phyloP scores from a whole-genome alignment of 1,140 invertebrate species.

The Frieseomelitta varia region DNA sequence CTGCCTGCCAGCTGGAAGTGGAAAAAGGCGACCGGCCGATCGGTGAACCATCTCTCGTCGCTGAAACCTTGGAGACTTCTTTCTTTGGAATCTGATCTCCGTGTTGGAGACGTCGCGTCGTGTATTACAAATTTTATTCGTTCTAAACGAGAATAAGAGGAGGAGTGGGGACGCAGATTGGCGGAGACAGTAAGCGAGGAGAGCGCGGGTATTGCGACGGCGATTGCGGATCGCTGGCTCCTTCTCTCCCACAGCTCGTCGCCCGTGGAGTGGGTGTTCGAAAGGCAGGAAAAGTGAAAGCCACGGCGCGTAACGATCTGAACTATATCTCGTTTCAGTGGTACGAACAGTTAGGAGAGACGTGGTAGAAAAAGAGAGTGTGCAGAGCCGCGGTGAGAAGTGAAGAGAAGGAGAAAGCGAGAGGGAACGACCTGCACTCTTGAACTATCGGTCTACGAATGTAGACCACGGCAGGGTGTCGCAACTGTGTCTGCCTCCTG shows the following conservation, averaged over 20 bases:
- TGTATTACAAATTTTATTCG: not conserved
- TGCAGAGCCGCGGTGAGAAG: not conserved
- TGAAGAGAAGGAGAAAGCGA: constrained; percentile 19
- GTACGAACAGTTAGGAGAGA: constrained; percentile 35
- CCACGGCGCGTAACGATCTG: constrained; percentile 74
- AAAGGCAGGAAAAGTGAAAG: constrained; percentile 75
- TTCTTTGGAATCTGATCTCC: not conserved
- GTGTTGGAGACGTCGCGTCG: not conserved
- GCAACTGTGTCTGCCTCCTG: constrained; percentile 58
- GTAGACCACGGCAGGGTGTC: constrained; percentile 65
- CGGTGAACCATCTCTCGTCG: not conserved
- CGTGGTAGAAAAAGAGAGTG: not conserved
- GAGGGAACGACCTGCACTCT: constrained; percentile 59
- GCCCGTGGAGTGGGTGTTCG: constrained; percentile 61
- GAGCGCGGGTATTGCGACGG: not conserved
- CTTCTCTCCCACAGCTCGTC: constrained; percentile 59
- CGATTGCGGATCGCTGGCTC: constrained; percentile 31
- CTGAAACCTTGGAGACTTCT: not conserved
- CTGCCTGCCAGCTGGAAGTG: not conserved
- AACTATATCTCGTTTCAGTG: constrained; percentile 72
- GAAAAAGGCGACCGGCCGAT: not conserved
- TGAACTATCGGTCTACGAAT: constrained; percentile 69
- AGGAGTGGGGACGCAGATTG: no score
- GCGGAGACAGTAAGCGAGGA: not conserved
- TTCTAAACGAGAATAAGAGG: no score